A percentile compares a stretch with the other conserved stretches of the same genome.
phyloP scores from a whole-genome alignment of 1,140 invertebrate genomes.

The Musca vetustissima region DNA sequence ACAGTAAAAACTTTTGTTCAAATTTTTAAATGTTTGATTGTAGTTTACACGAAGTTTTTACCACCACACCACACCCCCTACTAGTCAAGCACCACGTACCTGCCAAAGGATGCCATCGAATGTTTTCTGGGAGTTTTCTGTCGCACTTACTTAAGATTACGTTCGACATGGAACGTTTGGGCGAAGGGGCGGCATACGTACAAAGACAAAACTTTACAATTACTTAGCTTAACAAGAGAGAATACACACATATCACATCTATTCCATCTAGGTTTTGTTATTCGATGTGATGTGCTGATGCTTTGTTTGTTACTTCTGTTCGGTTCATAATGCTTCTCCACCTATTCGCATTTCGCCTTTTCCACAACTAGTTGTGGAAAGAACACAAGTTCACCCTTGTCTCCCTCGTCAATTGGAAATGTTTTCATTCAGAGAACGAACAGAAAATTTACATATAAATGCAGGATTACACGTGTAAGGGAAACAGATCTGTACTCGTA shows the following conservation, averaged over 20 bases:
- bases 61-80: too few relatives aligned
- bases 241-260: slow-evolving; percentile 7
- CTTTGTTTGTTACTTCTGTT: not conserved
- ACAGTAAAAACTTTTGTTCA: slow-evolving; percentile 6
- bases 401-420: slow-evolving; percentile 6
- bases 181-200: not conserved
- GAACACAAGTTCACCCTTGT: not conserved
- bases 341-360: not conserved
- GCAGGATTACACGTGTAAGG: not conserved
- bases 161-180: too few relatives aligned
- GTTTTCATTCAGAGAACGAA: not conserved
- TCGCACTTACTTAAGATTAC: too few relatives aligned
- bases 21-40: slow-evolving; percentile 19
- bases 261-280: not conserved
- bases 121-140: too few relatives aligned
- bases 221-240: slow-evolving; percentile 12
- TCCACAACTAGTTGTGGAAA: too few relatives aligned
- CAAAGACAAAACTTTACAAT: slow-evolving; percentile 6
- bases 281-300: not conserved
- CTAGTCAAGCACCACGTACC: too few relatives aligned
- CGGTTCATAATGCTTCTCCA: not conserved
- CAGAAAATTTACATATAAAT: too few relatives aligned
- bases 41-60: slow-evolving; percentile 20
- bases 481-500: not conserved
- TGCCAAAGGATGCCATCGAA: too few relatives aligned